Evolutionary conservation across 2,888 invertebrate genomes (phyloP).

Genomic region (Agonopterix arenella): DNA sequence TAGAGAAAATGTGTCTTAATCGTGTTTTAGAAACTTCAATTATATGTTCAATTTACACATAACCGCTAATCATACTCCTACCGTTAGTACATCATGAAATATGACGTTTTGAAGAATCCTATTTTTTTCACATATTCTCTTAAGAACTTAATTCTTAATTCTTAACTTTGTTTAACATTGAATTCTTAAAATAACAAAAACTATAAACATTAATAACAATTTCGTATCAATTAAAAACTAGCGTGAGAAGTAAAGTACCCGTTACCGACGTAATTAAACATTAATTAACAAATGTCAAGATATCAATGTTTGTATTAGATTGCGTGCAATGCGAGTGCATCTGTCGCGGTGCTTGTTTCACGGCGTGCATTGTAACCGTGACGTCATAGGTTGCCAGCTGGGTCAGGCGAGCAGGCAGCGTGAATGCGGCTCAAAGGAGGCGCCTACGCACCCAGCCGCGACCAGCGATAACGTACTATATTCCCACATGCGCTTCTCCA

Average conservation of each 20-base stretch:
- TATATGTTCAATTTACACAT: too few species aligned
- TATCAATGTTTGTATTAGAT: not conserved
- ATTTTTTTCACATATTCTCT: too few species aligned
- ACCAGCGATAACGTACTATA: conserved; percentile 17
- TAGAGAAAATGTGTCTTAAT: too few species aligned
- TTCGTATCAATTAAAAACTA: not conserved
- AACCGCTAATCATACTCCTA: too few species aligned
- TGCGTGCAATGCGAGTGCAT: conserved; percentile 1
- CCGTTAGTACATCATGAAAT: too few species aligned
- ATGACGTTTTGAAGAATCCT: too few species aligned
- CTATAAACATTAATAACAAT: too few species aligned
- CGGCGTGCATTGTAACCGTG: not conserved
- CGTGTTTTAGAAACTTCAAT: too few species aligned
- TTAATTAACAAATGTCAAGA: not conserved
- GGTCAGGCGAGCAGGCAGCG: conserved; percentile 5
- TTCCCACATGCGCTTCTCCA: conserved; percentile 32
- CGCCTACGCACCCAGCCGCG: conserved; percentile 42
- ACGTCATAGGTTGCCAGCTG: conserved; percentile 1
- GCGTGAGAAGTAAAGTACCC: not conserved
- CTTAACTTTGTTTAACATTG: too few species aligned
- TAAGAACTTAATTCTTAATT: too few species aligned
- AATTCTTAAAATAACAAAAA: too few species aligned
- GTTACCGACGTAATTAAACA: not conserved
- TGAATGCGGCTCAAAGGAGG: conserved; percentile 11
- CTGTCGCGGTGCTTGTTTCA: not conserved